Base-by-base conservation (phyloP, 2,113 vertebrate species). In the Amphilophus citrinellus region DNA sequence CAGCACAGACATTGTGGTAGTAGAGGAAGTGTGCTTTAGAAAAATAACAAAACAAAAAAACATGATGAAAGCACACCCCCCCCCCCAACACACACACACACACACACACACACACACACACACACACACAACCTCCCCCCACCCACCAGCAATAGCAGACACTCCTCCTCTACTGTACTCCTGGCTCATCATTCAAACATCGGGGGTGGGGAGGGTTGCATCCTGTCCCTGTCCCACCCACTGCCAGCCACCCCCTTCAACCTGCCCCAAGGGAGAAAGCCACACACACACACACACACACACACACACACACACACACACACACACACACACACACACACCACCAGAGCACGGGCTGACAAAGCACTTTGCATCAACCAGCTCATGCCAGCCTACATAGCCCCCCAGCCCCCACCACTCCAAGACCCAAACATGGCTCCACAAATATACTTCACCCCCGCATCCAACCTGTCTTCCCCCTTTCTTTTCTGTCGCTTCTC, bases 111-210 rank as follows among this genome's bases (percentile, higher is more conserved):
- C 13, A 11, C 44, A 47, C 44, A 11, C 75, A 10, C 10, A 22
- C 7, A 42, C 68, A 15, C 20, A 35, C 14, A 62, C 20, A 14
- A 35, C 17, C 37, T 42, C 57, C 50, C 10, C 20, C 22, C 37
- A 66, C 39, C 22, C 76, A 59, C 15, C 83, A 20, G 22, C 80
- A 24, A n/a, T 81, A 20, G 22, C 80, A 24, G 24, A 30, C 50
- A 50, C 84, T 76, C 83, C 91, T 3, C 60, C 76, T 47, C 68
- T 94, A 94, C 93, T 95, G 95, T 95, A 95, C 83, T 86, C 75
- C 76, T 58, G 77, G 76, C 86, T 93, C 83, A 84, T 94, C 89
- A 94, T 92, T 95, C 91, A 93, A 61, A 76, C 60, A 1, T 80
- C 90, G 83, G 62, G 89, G 92, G 87, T 80, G 62, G 9, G 88